Evolutionary conservation across 2,113 vertebrate genomes (phyloP), one percentile per base, ranked within the genome.

Genomic region (Charadrius vociferus): DNA sequence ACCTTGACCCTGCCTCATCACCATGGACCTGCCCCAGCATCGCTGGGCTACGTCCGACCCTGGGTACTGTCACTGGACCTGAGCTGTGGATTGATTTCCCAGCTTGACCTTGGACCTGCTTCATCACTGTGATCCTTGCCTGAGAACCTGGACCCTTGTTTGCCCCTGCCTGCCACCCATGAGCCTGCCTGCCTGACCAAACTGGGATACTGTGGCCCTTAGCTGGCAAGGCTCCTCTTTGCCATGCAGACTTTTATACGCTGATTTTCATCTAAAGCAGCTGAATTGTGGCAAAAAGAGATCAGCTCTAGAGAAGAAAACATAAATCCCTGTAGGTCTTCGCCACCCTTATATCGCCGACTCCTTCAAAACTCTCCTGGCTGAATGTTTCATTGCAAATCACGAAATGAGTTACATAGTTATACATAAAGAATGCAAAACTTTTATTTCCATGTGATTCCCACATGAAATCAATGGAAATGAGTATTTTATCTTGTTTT

Each of bases 11-110:
- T 59, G 61, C 55, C 53, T 17, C 39, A 6, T 17, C 5, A 12
- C 62, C 47, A 7, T 4, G 37, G 34, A 29, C 1, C 27, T 36
- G 71, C 12, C 36, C 62, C 72, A 5, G 47, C 12, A n/a, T 2
- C 67, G 1, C 45, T 2, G 41, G 30, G 53, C 75, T 49, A n/a
- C 1, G 12, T 14, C 27, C 0, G 0, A 8, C 32, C 3, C 43
- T 1, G 14, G 9, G 1, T 1, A 50, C 70, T 20, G 32, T 11
- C 87, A 36, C 37, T 26, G 52, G 17, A 8, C 49, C 26, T 34
- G 36, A 45, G 18, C 55, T 53, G 23, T 47, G 27, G 9, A 55
- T 0, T 15, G 21, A 56, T 2, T 13, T 10, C 62, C 14, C 62
- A 62, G 78, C 37, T 6, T 10, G 13, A 9, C 43, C 50, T 5